Base-by-base conservation (phyloP, 2,797 vertebrate genomes). In the Melopsittacus undulatus region DNA sequence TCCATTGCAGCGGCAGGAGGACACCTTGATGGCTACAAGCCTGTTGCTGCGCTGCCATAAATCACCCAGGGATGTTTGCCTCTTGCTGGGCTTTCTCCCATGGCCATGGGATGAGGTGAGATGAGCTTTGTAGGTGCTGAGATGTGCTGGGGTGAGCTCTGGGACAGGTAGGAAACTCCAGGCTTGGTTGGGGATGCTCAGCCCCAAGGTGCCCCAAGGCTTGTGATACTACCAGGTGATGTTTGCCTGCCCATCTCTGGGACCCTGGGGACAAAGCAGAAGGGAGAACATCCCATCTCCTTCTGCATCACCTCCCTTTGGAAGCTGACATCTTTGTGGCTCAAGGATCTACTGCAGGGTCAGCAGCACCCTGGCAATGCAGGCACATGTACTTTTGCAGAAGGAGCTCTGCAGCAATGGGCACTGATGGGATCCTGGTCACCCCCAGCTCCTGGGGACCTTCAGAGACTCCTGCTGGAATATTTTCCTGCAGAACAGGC, bases 1-100 rank as follows among this genome's bases (percentile, higher is more conserved):
- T 11, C 32, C 22, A 5, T 3, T 4, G 11, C 42, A 43, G 49
- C 0, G 0, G 5, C 0, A 26, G 36, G 3, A 51, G 51, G 73
- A 32, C 49, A 48, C 32, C 32, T 30, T 16, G 64, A n/a, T 27
- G 34, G n/a, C 36, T 51, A 3, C 62, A 8, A 45, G 21, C 23
- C 40, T 9, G 11, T 2, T 42, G 18, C 54, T 32, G 24, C 22
- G 1, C 59, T 0, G 1, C 2, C 18, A 4, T 3, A 34, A 32
- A 17, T 23, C 45, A 61, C 6, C 40, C 74, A 13, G 11, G 43
- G 45, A n/a, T 1, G 2, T 12, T 56, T 46, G 43, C 19, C 26
- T 7, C 0, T n/a, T 5, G 7, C 57, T 43, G 40, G 54, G 11
- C 9, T 5, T 17, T 42, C 30, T 74, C 27, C 36, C 12, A 0